phyloP scores from a whole-genome alignment of 2,888 invertebrate genomes.

The Hirtodrosophila cameraria region DNA sequence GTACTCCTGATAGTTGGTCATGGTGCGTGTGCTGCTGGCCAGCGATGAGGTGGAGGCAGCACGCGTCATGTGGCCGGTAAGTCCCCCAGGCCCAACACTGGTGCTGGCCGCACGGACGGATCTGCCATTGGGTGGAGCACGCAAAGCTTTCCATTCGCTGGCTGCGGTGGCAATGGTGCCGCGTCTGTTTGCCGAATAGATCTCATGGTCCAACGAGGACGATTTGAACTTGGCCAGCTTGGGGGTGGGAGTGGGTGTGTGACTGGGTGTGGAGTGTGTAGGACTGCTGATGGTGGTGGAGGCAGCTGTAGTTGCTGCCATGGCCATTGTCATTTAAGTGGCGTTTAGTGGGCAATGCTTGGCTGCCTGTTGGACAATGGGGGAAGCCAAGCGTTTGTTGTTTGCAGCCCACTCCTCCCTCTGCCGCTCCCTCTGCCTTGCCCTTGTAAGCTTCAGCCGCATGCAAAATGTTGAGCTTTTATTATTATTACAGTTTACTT shows the following conservation, averaged over 20 bases:
- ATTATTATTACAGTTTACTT: conserved; percentile 40
- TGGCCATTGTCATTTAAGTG: conserved; percentile 56
- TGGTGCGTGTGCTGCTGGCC: conserved; percentile 77
- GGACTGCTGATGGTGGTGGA: conserved; percentile 14
- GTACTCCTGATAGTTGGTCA: conserved; percentile 81
- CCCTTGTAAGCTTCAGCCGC: conserved; percentile 34
- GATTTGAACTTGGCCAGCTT: conserved; percentile 74
- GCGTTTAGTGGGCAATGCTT: conserved; percentile 37
- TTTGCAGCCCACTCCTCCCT: too few relatives aligned
- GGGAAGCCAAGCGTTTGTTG: conserved; percentile 10
- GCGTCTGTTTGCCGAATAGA: conserved; percentile 73
- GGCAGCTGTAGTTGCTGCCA: conserved; percentile 46
- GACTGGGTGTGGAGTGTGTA: conserved; percentile 8
- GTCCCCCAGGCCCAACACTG: conserved; percentile 32
- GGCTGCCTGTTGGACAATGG: conserved; percentile 40
- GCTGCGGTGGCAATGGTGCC: conserved; percentile 69
- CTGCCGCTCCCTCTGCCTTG: conserved; percentile 32
- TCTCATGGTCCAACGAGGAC: conserved; percentile 79
- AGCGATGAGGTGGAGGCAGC: conserved; percentile 80
- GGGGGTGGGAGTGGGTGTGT: conserved; percentile 38
- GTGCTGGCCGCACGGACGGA: conserved; percentile 39
- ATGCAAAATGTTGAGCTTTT: conserved; percentile 66
- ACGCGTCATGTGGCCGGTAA: conserved; percentile 66
- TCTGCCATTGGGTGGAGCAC: conserved; percentile 59
- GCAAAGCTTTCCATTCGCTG: conserved; percentile 69